These are phyloP conservation scores for Gorsachius magnificus DNA, from an alignment of 2,797 vertebrate species.

Conservation along the genomic window DNA sequence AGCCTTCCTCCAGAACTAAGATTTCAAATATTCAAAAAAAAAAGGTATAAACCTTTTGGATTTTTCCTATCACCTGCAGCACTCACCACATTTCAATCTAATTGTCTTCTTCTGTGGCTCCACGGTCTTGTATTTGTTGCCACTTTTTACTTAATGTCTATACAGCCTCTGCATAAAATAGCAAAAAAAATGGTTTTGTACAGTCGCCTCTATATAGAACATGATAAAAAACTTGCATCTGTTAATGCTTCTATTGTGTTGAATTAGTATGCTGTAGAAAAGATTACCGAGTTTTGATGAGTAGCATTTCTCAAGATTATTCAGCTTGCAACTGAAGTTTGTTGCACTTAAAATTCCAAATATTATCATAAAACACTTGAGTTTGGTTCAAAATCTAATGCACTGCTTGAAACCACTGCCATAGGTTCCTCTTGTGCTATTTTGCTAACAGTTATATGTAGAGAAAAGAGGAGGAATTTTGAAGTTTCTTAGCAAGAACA, in stretches of 20 bases:
- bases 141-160: background rate
- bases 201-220: background rate
- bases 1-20: background rate
- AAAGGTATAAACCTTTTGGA: background rate
- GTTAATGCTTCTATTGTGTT: background rate
- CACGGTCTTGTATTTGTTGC: background rate
- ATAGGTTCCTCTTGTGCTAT: background rate
- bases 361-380: background rate
- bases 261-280: background rate
- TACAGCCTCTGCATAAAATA: background rate
- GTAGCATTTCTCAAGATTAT: background rate
- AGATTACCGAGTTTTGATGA: background rate
- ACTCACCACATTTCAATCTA: background rate
- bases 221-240: background rate
- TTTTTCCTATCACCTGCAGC: background rate
- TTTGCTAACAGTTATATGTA: background rate
- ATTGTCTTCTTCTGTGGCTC: background rate
- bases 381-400: background rate
- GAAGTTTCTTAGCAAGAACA: background rate
- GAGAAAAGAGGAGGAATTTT: background rate
- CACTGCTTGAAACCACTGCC: background rate
- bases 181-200: background rate
- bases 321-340: background rate
- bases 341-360: background rate
- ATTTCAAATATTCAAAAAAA: background rate